Base-by-base conservation (phyloP, 2,888 invertebrate genomes). In the Tetrapedia diversipes region DNA sequence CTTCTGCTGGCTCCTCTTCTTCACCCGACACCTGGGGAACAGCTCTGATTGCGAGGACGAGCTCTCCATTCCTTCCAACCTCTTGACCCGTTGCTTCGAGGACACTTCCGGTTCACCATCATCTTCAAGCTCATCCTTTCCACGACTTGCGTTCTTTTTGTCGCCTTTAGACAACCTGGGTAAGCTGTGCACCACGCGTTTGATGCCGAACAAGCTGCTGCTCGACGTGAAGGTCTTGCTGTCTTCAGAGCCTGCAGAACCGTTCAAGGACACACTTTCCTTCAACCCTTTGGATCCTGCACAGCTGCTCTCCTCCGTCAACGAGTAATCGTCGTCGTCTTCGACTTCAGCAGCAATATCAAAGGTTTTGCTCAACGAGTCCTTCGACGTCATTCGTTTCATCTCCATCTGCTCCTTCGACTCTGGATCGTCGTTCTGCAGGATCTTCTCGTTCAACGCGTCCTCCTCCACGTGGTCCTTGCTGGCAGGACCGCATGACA, bases 401-500 rank as follows among this genome's bases (percentile, higher is more conserved):
- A 70, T 24, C 37, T 68, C 65, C 16, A 60, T 39, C 7, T 45
- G 45, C 7, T 39, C 49, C 1, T 37, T 39, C 1, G 0, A 32
- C 16, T 8, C 41, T 1, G n/a, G 24, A n/a, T 32, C 59, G 1
- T 45, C 53, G 0, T 19, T 29, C 6, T 4, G 29, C 6, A 63
- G 14, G 11, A 27, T 19, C 37, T 7, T 37, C 10, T 41, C 57
- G 3, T 10, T 14, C 4, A 27, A n/a, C 6, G 6, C 1, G 8
- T 54, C 60, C 4, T 68, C 45, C 0, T 6, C 10, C 3, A 1
- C 6, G 11, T 14, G 11, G 19, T 39, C 1, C 4, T 41, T 45
- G 16, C 27, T 6, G 8, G 43, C 27, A 0, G 49, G 11, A 10
- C 45, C 79, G 66, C 87, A 88, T 56, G 69, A 72, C 24, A 68